phyloP scores from a whole-genome alignment of 1,140 invertebrate genomes.

The Drosophila bipectinata region DNA sequence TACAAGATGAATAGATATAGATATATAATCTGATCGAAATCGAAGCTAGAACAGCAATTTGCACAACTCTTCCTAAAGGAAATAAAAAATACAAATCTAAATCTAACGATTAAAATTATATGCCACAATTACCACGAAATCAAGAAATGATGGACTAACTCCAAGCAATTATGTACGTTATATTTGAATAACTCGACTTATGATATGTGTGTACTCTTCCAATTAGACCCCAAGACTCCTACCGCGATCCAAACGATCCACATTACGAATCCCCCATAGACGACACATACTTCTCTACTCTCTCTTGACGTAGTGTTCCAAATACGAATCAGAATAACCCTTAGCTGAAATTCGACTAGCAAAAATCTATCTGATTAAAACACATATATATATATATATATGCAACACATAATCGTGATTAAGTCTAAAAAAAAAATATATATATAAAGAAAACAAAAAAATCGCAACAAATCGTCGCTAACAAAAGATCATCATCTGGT shows the following conservation, averaged over 20 bases:
- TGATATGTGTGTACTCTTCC: slow-evolving; percentile 68
- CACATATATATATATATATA: slow-evolving; percentile 12
- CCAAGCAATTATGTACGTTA: slow-evolving; percentile 72
- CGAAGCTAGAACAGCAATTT: slow-evolving; percentile 68
- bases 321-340: slow-evolving; percentile 37
- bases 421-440: neutral
- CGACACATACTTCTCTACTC: slow-evolving; percentile 6
- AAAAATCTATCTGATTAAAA: slow-evolving; percentile 56
- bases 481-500: slow-evolving; percentile 52
- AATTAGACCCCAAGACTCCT: slow-evolving; percentile 41
- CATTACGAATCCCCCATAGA: slow-evolving; percentile 3
- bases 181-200: slow-evolving; percentile 43
- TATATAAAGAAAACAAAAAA: neutral
- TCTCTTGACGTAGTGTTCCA: slow-evolving; percentile 64
- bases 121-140: slow-evolving; percentile 65
- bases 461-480: neutral
- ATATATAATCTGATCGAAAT: slow-evolving; percentile 52
- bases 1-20: slow-evolving; percentile 55
- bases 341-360: slow-evolving; percentile 78
- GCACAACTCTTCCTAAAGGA: slow-evolving; percentile 80
- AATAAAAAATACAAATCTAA: slow-evolving; percentile 61
- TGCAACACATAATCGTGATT: slow-evolving; percentile 13
- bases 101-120: slow-evolving; percentile 33
- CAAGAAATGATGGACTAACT: slow-evolving; percentile 61
- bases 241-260: slow-evolving; percentile 1